These are phyloP conservation scores for Drosophila testacea DNA, from an alignment of 2,888 invertebrate genomes.

Conservation along the genomic window DNA sequence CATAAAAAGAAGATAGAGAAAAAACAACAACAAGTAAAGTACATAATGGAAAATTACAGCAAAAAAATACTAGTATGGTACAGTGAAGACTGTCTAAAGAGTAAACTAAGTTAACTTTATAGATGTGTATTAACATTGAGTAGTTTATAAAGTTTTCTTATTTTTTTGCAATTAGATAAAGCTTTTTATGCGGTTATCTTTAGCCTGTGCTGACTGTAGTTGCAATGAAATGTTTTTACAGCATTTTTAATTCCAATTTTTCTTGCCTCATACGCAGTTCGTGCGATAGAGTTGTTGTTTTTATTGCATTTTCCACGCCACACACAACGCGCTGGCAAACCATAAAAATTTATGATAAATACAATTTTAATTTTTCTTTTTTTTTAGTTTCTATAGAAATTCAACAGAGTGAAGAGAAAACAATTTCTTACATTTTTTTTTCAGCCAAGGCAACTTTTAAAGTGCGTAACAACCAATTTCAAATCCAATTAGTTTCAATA, in stretches of 20 bases:
- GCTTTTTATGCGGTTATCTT: background rate
- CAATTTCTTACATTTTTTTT: slow-evolving; percentile 15
- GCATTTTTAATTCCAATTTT: slow-evolving; percentile 54
- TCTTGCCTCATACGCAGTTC: slow-evolving; percentile 23
- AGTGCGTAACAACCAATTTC: slow-evolving; percentile 40
- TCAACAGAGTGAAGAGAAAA: slow-evolving; percentile 30
- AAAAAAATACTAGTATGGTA: slow-evolving; percentile 31
- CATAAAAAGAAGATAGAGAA: slow-evolving; percentile 47
- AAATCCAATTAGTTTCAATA: slow-evolving; percentile 74
- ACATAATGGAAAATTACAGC: slow-evolving; percentile 44
- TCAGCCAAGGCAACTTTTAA: slow-evolving; percentile 1
- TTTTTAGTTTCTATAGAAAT: slow-evolving; percentile 35
- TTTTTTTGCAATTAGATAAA: background rate
- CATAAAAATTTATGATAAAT: slow-evolving; percentile 53
- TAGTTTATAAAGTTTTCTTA: background rate
- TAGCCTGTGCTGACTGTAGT: slow-evolving; percentile 34
- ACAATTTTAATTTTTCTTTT: slow-evolving; percentile 38
- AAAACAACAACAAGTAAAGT: slow-evolving; percentile 39
- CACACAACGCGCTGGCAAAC: slow-evolving; percentile 39
- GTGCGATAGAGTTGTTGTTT: slow-evolving; percentile 25
- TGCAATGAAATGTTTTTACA: slow-evolving; percentile 49
- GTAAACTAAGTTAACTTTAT: background rate
- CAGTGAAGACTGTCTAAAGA: slow-evolving; percentile 25
- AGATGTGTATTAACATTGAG: background rate
- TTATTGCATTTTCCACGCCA: slow-evolving; percentile 48